These are phyloP conservation scores for Plagodis dolabraria DNA, from an alignment of 2,888 invertebrate species.

Conservation along the genomic window DNA sequence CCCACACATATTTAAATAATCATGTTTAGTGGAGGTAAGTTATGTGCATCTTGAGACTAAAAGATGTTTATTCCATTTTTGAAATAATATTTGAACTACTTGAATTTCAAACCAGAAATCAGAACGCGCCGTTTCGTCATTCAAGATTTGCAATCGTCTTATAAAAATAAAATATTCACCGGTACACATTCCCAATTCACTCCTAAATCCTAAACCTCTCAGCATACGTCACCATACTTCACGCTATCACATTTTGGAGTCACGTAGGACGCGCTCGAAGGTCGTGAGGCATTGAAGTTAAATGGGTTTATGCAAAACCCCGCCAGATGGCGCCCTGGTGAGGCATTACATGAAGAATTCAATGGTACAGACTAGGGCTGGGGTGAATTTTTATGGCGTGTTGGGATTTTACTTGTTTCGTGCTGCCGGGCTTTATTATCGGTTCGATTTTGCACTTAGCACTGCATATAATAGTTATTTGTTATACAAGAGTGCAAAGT, in stretches of 20 bases:
- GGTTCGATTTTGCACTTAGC: no score
- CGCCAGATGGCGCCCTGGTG: conserved; percentile 31
- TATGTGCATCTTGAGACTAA: no score
- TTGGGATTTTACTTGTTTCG: background rate
- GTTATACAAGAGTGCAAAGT: no score
- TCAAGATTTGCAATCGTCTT: no score
- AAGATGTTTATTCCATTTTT: no score
- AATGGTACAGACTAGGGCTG: conserved; percentile 19
- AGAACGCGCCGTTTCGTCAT: no score
- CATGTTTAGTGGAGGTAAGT: no score
- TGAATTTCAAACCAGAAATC: no score
- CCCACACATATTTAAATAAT: no score
- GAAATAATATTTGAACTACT: no score
- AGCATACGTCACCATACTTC: conserved; percentile 16
- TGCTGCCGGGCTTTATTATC: no score
- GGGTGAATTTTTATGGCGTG: background rate
- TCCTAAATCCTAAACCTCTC: conserved; percentile 1
- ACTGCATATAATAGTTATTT: no score
- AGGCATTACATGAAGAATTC: conserved; percentile 30
- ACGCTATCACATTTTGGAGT: conserved; percentile 30
- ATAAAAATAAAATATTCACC: conserved; percentile 1
- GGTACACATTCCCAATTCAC: background rate
- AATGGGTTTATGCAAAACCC: conserved; percentile 41
- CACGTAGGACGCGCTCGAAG: conserved; percentile 29
- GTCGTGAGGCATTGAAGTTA: conserved; percentile 35